These are phyloP conservation scores for Nannoperca obscura DNA, from an alignment of 2,797 vertebrate species.

Conservation along the genomic window DNA sequence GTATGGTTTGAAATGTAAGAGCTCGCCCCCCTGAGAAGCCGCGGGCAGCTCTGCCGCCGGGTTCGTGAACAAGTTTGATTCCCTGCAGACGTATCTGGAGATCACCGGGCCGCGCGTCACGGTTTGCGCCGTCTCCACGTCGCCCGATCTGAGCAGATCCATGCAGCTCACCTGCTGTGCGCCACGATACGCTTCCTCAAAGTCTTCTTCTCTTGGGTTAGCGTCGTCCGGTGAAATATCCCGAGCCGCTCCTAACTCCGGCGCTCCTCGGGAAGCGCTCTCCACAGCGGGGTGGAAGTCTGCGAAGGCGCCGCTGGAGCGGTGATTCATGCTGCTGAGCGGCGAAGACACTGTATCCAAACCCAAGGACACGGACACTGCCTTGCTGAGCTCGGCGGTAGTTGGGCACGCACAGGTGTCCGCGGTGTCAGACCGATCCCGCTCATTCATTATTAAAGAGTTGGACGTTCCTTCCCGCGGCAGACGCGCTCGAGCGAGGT, in stretches of 20 bases:
- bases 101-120: conserved; percentile 60
- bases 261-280: conserved; percentile 18
- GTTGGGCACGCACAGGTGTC: conserved; percentile 55
- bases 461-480: conserved; percentile 39
- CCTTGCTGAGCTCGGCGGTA: conserved; percentile 67
- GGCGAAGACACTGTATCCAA: conserved; percentile 67
- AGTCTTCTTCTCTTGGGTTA: conserved; percentile 32
- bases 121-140: conserved; percentile 49
- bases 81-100: conserved; percentile 60
- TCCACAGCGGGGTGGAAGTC: conserved; percentile 44
- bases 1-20: conserved; percentile 42
- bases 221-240: neutral
- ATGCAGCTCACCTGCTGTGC: conserved; percentile 74
- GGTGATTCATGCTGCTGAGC: conserved; percentile 31
- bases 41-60: conserved; percentile 34
- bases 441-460: conserved; percentile 41
- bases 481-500: conserved; percentile 49
- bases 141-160: conserved; percentile 69
- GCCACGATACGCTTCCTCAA: conserved; percentile 59
- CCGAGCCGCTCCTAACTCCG: conserved; percentile 28
- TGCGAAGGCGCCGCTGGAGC: conserved; percentile 43
- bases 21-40: conserved; percentile 41
- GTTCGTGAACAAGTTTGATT: conserved; percentile 64
- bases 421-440: conserved; percentile 17
- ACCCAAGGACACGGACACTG: conserved; percentile 78